Evolutionary conservation across 2,888 invertebrate genomes (phyloP), one percentile per base, ranked within the genome.

Genomic region (Hanleya hanleyi): DNA sequence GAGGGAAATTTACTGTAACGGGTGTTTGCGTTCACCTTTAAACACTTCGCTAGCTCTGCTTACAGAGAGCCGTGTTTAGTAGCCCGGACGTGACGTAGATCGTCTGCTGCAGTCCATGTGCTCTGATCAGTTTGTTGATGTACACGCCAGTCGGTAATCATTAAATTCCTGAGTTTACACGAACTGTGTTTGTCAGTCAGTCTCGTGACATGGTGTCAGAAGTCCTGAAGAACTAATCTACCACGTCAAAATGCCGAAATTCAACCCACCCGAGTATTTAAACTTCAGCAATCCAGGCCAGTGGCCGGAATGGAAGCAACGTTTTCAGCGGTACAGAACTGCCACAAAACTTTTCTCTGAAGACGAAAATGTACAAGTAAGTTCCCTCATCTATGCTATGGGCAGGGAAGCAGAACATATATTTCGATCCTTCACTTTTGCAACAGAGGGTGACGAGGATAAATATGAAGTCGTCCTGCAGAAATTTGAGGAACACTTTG

Each of bases 401-500:
- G 71, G 74, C 12, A 38, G 38, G 32, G 51, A 74, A 67, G 67
- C 74, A 18, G 71, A 71, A 36, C 22, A 71, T 36, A 61, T 71
- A 38, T 74, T 67, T 35, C 36, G 61, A 37, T 62, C 67, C 32
- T 71, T 74, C n/a, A 51, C n/a, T 7, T 73, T 77, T 49, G 37
- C 32, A 12, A 37, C 57, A 0, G 73, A 15, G 4, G 71, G 36
- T 6, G 73, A 69, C 26, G 72, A 47, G 12, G 61, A 51, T 15
- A 68, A 73, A 26, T 70, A 49, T 29, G 69, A 66, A 29, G 62
- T 50, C 35, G 75, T 73, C 3, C 12, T 75, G 26, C n/a, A 69
- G 22, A 75, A 75, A 57, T 71, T 72, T 37, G 71, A 75, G 37
- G 57, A 65, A 3, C 68, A 75, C 67, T 77, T 73, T 29, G 49